Base-by-base conservation (phyloP, 64 coral and sea anemone genomes). In the Montipora capricornis region DNA sequence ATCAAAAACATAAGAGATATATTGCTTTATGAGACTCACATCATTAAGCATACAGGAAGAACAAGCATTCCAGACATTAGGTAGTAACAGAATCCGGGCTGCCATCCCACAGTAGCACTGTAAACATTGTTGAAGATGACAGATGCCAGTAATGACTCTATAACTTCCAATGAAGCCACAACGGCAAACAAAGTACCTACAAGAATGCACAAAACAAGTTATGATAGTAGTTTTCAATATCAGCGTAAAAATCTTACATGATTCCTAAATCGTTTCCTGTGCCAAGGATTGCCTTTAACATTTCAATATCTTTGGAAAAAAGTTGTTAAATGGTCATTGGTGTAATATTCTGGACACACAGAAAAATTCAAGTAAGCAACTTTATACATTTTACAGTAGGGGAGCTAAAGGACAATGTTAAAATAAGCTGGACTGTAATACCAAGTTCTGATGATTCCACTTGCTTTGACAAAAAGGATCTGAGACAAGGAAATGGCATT, bases 81-180 rank as follows among this genome's bases (percentile, higher is more conserved):
- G 49, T 92, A 95, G 84, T 95, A 97, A 0, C 78, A 77, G 68
- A 95, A 94, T 29, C 96, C 96, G 53, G 92, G 96, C 8, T 73
- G 6, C 93, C 96, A 95, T 20, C 85, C 74, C 75, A 97, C 82
- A 15, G 93, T 97, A 53, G 60, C 70, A 60, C 89, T 95, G 83
- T 97, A 97, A 46, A 95, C 62, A 80, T 19, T 92, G 70, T 97
- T 97, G 73, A 97, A 97, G 47, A 97, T 97, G 24, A 97, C 10
- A 5, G 96, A 97, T 6, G 89, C 96, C 53, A 97, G 48, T 9
- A 95, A 62, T 46, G 93, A 88, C 58, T 87, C 94, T 24, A 95
- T n/a, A 19, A 97, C 93, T 73, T 97, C 96, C 10, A 97, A 5
- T 49, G 80, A 92, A 67, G 96, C 92, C 77, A 94, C 60, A 49